These are phyloP conservation scores for Microtus ochrogaster DNA, from an alignment of 2,113 vertebrate species.

Conservation along the genomic window DNA sequence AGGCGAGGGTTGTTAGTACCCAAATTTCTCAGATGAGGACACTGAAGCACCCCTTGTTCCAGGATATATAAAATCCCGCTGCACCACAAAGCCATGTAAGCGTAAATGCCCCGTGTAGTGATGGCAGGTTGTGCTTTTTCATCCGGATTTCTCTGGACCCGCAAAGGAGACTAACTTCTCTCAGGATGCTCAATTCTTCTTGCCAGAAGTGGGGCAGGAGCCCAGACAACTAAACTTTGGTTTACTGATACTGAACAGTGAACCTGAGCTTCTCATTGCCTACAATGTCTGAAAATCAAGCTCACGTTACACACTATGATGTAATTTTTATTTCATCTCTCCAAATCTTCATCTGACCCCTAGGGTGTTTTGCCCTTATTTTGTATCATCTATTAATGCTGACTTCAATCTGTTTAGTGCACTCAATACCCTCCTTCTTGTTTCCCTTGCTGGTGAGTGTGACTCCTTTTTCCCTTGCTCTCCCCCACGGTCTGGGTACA, in stretches of 20 bases:
- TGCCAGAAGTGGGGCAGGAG: accelerated
- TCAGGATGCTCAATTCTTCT: not conserved
- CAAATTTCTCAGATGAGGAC: not conserved
- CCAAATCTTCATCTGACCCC: not conserved
- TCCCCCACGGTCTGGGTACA: not conserved
- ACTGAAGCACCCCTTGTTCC: not conserved
- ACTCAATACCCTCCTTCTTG: not conserved
- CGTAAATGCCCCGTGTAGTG: not conserved
- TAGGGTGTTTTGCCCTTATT: not conserved
- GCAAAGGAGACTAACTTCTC: not conserved
- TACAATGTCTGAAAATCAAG: not conserved
- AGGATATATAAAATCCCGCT: not conserved
- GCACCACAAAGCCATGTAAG: not conserved
- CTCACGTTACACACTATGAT: not conserved
- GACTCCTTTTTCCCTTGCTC: not conserved
- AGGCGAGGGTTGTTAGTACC: not conserved
- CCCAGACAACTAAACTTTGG: not conserved
- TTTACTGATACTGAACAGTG: not conserved
- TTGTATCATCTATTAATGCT: not conserved
- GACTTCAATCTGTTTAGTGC: not conserved
- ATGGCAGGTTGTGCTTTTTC: not conserved
- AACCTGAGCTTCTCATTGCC: not conserved
- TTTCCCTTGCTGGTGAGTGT: not conserved
- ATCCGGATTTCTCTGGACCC: not conserved
- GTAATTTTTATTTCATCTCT: not conserved